Evolutionary conservation across 2,113 vertebrate genomes (phyloP).

Genomic region (Castor canadensis): DNA sequence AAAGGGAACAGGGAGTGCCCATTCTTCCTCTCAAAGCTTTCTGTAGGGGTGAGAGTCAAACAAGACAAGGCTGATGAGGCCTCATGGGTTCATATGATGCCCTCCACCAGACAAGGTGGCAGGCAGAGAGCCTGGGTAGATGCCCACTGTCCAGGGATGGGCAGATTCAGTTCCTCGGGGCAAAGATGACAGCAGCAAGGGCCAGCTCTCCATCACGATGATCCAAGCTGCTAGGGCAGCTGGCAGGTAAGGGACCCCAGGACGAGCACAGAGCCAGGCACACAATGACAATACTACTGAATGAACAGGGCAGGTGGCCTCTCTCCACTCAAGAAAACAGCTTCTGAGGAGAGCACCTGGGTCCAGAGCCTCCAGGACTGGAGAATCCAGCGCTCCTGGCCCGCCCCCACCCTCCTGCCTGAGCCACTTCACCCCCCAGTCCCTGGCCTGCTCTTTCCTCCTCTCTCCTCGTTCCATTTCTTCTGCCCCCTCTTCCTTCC

Average conservation of each 20-base stretch:
- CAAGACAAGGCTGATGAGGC: not conserved
- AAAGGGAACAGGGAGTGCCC: not conserved
- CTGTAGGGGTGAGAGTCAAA: not conserved
- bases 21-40: not conserved
- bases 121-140: not conserved
- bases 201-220: not conserved
- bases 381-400: not conserved
- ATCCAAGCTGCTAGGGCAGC: not conserved
- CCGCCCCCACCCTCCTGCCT: not conserved
- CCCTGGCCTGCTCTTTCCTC: not conserved
- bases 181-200: not conserved
- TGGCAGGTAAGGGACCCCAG: too few species aligned
- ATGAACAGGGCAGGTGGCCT: not conserved
- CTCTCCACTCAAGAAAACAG: not conserved
- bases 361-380: not conserved
- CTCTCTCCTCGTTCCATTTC: not conserved
- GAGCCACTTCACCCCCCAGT: not conserved
- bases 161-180: not conserved
- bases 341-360: not conserved
- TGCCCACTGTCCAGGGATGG: fast-evolving
- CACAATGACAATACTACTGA: not conserved
- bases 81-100: not conserved
- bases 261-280: not conserved
- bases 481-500: not conserved
- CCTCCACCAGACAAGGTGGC: not conserved